Percentiles rank a stretch among this genome's conserved stretches.
Conservation (phyloP, 1,140 invertebrate species). For the Saccostrea cuccullata region DNA sequence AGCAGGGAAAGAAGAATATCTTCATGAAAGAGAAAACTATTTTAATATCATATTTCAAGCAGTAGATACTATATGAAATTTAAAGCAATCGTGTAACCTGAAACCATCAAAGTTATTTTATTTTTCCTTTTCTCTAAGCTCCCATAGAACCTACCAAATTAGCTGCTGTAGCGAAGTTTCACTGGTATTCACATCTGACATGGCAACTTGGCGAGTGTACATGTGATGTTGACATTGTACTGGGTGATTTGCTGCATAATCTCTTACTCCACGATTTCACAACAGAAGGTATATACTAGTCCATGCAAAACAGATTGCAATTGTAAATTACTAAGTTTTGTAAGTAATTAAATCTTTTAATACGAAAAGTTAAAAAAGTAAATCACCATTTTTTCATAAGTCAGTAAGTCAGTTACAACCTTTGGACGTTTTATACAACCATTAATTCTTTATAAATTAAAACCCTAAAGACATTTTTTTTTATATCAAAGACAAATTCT, state of each 20-base stretch:
- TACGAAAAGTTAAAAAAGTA: no score
- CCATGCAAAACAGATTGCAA: background rate
- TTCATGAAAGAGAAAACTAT: no score
- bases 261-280: background rate
- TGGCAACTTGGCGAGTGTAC: conserved; percentile 3
- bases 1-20: no score
- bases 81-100: background rate
- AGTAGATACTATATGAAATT: background rate
- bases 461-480: no score
- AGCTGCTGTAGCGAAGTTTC: background rate
- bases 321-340: no score
- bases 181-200: background rate
- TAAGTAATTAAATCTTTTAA: no score
- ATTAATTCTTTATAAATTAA: no score
- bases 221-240: background rate
- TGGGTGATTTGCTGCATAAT: background rate
- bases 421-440: no score
- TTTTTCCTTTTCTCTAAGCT: background rate
- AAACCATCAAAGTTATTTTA: background rate
- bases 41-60: background rate
- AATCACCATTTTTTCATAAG: no score
- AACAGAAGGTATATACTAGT: background rate
- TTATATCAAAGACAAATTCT: no score
- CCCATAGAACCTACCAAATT: background rate
- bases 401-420: no score